A percentile compares a stretch with the other conserved stretches of the same genome.
Conservation (phyloP, 2,797 vertebrate genomes). For the Hemitrygon akajei region DNA sequence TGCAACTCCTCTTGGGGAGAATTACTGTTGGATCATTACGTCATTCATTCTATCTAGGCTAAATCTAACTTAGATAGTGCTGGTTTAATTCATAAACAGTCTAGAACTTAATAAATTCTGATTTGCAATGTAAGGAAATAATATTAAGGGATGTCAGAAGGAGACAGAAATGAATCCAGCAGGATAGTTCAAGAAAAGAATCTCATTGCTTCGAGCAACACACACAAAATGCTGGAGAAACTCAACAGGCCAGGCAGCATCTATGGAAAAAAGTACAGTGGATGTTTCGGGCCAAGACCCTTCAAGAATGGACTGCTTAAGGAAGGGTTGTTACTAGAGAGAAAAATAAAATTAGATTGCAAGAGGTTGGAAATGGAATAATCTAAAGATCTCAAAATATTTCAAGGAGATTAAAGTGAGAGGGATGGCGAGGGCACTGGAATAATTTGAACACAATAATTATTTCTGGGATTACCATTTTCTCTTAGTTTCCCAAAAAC, state of each 20-base stretch:
- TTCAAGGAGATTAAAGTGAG: background rate
- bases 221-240: too few relatives aligned
- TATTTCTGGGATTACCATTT: background rate
- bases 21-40: background rate
- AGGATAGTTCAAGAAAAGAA: background rate
- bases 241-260: too few relatives aligned
- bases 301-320: background rate
- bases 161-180: background rate
- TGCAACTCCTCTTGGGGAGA: background rate
- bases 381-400: background rate
- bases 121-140: background rate
- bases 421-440: background rate
- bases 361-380: background rate
- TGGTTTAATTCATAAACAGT: background rate
- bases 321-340: background rate
- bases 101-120: background rate
- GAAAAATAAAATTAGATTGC: background rate
- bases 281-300: too few relatives aligned
- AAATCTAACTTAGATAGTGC: background rate
- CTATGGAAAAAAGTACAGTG: too few relatives aligned
- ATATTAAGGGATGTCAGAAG: background rate
- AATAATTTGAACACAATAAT: background rate
- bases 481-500: background rate
- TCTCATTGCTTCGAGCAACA: background rate
- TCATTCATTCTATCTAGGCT: background rate